Conservation (phyloP, 2,888 invertebrate species). For the Drosophila atripex region DNA sequence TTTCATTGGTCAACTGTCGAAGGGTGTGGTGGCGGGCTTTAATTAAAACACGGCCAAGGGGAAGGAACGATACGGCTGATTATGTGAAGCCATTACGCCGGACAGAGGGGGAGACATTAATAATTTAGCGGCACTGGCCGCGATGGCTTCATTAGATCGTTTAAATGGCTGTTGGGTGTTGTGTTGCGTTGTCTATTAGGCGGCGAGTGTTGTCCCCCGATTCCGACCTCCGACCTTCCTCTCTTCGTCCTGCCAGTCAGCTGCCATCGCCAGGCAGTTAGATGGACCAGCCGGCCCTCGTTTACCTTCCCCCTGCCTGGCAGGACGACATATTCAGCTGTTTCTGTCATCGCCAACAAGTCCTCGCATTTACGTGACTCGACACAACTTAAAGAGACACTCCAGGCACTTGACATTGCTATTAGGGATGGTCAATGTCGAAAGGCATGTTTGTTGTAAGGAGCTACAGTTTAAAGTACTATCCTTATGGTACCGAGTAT, state of each 20-base stretch:
- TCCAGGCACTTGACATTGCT: conserved; percentile 29
- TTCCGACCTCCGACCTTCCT: conserved; percentile 4
- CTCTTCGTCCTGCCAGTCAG: conserved; percentile 11
- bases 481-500: neutral
- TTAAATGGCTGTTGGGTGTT: conserved; percentile 55
- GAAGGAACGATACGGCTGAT: conserved; percentile 8
- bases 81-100: conserved; percentile 31
- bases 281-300: conserved; percentile 6
- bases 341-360: conserved; percentile 46
- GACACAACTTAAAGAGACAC: conserved; percentile 31
- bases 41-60: conserved; percentile 24
- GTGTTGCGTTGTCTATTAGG: conserved; percentile 37
- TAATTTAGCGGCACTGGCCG: conserved; percentile 30
- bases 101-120: conserved; percentile 27
- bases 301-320: neutral
- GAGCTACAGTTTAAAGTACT: neutral
- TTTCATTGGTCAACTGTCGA: conserved; percentile 15
- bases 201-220: conserved; percentile 38
- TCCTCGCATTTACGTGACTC: conserved; percentile 41
- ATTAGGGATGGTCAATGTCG: neutral
- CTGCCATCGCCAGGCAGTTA: conserved; percentile 34
- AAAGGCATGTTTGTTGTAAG: neutral
- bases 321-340: conserved; percentile 25
- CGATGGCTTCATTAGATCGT: conserved; percentile 63
- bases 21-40: conserved; percentile 23